Evolutionary conservation across 2,888 invertebrate genomes (phyloP), one percentile per base, ranked within the genome.

Genomic region (Drosophila acutilabella): DNA sequence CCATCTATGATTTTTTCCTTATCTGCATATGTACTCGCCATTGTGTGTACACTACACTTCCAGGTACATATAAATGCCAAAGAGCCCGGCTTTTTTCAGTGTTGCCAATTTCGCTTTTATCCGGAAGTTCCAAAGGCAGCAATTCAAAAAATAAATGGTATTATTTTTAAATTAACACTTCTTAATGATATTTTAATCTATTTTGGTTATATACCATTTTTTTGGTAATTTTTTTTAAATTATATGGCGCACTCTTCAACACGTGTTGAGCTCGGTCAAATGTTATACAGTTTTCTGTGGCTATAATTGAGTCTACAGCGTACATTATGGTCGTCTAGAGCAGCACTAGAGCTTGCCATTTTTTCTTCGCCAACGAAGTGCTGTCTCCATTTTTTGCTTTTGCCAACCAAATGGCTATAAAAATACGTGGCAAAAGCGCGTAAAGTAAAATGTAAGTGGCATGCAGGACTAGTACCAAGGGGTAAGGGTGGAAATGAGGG

Each of bases 371-470:
- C 48, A 71, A 47, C 72, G 56, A 68, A 78, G 69, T 62, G 62
- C 64, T 47, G 62, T 78, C 68, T 65, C 54, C 59, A 44, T 60
- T 73, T 57, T 69, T 51, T 33, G 50, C 67, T 73, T 50, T 53
- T 52, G 64, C 60, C 70, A 73, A 65, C 47, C 61, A 78, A 78
- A 78, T 78, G 68, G 79, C 79, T 79, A 78, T 79, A 74, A 78
- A 78, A 78, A 78, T 75, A 66, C 69, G 81, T 65, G 75, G 81
- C 78, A 71, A 75, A 86, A 78, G 81, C 82, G 82, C 84, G 84
- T 83, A 83, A 82, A 83, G 78, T 85, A 83, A 82, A 84, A 81
- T 81, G 85, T 81, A 84, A 87, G 82, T 84, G 85, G 80, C 85
- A 77, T 65, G 57, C 64, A 56, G 48, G 47, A 42, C 53, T 13